Base-by-base conservation (phyloP, 1,140 invertebrate species). In the Drosophila ohnishii region DNA sequence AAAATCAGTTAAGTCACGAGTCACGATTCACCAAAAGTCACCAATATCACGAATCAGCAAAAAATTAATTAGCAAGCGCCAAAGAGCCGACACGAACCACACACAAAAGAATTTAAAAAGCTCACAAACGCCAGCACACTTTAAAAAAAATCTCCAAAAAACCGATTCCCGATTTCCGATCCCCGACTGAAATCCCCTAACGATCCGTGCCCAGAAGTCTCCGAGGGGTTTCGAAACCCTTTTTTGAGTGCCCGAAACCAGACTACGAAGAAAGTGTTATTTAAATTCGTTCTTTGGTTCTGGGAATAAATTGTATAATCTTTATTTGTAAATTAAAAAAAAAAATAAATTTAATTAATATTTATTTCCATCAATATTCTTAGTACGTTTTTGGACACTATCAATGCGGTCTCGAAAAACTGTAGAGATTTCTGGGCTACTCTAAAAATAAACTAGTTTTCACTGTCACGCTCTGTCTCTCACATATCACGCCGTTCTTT, bases 11-110 rank as follows among this genome's bases (percentile, higher is more conserved):
- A 45, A 64, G 57, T 75, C 73, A 75, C 73, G 51, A 57, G 32
- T 50, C 66, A 71, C 53, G 40, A 75, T 48, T 80, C 78, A 84
- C 77, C 53, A 63, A 70, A 63, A 60, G 48, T 66, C 45, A 56
- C 62, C 44, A 50, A 56, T 28, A 40, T 69, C 67, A 75, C 72
- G 32, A 74, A 57, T 75, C 72, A 75, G 70, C 47, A 62, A 62
- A 16, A 28, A 28, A 5, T 28, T 28, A 57, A 75, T 57, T 75
- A 74, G 72, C 47, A 53, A 70, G 35, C 45, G 71, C 53, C 71
- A 28, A 65, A 57, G 30, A 34, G 32, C 50, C 30, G 35, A 53
- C 50, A 53, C 50, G 11, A 53, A 14, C 35, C 32, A 53, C 50
- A 32, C 28, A 32, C 16, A 4, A 32, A 11, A 19, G 19, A 51